These are phyloP conservation scores for Lepus americanus DNA, from an alignment of 2,113 vertebrate genomes.

Conservation along the genomic window DNA sequence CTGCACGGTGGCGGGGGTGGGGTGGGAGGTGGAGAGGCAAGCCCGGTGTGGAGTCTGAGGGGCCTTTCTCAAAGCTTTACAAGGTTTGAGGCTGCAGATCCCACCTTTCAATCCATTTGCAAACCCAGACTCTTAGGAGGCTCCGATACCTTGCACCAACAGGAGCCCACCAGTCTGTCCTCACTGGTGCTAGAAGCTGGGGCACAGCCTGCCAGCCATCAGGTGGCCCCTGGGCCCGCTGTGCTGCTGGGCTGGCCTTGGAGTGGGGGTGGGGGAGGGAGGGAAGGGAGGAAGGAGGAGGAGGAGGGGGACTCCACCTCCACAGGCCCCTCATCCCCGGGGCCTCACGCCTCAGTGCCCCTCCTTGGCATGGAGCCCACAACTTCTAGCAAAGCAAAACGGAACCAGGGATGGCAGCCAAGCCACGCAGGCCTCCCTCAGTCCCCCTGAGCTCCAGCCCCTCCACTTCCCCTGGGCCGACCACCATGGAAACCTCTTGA, in stretches of 20 bases:
- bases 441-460: background rate
- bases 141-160: background rate
- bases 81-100: background rate
- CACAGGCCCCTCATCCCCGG: background rate
- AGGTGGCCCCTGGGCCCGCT: background rate
- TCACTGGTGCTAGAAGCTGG: background rate
- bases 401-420: background rate
- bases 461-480: background rate
- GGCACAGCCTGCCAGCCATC: background rate
- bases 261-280: too few species aligned
- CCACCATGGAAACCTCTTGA: slow-evolving; percentile 11
- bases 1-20: background rate
- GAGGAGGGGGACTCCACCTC: background rate
- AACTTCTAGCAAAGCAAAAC: background rate
- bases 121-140: background rate
- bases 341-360: background rate
- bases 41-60: background rate
- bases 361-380: slow-evolving; percentile 5
- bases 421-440: background rate
- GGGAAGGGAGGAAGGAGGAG: too few species aligned
- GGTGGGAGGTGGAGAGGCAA: background rate
- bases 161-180: background rate
- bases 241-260: background rate
- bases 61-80: background rate
- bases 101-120: slow-evolving; percentile 31